Evolutionary conservation across 1,140 invertebrate genomes (phyloP).

Genomic region (Globodera ellingtonae): DNA sequence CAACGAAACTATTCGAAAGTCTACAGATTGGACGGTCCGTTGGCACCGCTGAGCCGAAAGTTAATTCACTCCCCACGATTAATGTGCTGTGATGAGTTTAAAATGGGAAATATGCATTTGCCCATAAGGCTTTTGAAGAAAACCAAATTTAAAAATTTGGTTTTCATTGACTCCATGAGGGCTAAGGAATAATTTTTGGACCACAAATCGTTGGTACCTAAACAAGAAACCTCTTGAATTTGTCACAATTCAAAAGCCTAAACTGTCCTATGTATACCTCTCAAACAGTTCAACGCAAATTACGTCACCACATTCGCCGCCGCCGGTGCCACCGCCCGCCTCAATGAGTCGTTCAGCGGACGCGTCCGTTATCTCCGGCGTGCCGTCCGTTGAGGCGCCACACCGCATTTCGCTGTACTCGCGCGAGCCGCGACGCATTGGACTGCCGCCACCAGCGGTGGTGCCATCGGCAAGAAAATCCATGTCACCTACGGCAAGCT

Average conservation of each 20-base stretch:
- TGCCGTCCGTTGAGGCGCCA: conserved; percentile 36
- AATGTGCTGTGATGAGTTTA: neutral
- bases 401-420: conserved; percentile 45
- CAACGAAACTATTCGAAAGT: conserved; percentile 17
- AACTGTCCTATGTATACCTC: neutral
- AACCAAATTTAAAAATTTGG: too few relatives aligned
- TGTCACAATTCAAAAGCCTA: neutral
- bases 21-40: neutral
- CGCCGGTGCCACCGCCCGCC: neutral
- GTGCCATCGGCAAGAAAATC: neutral
- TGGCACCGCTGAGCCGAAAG: conserved; percentile 1
- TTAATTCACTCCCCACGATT: neutral
- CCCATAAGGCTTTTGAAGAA: too few relatives aligned
- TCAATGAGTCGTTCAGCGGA: conserved; percentile 36
- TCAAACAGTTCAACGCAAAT: neutral
- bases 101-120: too few relatives aligned
- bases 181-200: too few relatives aligned
- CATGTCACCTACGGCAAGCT: neutral
- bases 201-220: neutral
- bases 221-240: too few relatives aligned
- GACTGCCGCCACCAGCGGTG: conserved; percentile 14
- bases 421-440: conserved; percentile 41
- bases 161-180: too few relatives aligned
- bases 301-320: neutral
- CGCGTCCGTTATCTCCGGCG: conserved; percentile 10